Conservation (phyloP, 92 coral and sea anemone genomes). For the Hydrozoanthus gracilis region DNA sequence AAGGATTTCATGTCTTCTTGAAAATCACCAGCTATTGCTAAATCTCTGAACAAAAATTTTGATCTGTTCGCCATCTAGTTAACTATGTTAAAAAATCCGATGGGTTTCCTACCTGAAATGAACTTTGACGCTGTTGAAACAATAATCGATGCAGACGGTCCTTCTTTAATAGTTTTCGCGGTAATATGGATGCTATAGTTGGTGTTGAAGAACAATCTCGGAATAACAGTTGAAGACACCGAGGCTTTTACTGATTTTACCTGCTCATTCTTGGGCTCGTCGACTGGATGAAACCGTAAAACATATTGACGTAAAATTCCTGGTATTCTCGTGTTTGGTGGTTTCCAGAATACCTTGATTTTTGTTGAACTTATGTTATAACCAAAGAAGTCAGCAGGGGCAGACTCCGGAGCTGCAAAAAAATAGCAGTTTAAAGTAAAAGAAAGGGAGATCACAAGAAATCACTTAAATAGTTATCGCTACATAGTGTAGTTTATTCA, state of each 20-base stretch:
- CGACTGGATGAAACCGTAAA: slow-evolving; percentile 7
- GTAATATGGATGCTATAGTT: background rate
- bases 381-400: slow-evolving; percentile 14
- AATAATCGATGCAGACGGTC: slow-evolving; percentile 1
- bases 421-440: background rate
- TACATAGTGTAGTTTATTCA: background rate
- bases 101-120: background rate
- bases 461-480: background rate
- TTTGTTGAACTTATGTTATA: slow-evolving; percentile 2
- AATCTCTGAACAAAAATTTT: background rate
- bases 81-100: background rate
- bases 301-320: slow-evolving; percentile 21
- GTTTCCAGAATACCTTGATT: slow-evolving; percentile 17
- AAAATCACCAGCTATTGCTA: background rate
- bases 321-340: slow-evolving; percentile 39
- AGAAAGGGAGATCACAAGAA: background rate
- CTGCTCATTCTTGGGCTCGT: background rate
- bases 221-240: background rate
- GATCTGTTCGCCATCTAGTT: too few species aligned
- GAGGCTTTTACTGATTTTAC: background rate
- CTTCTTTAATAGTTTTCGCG: slow-evolving; percentile 28
- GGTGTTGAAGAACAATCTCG: background rate
- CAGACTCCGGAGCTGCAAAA: slow-evolving; percentile 25
- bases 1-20: too few species aligned
- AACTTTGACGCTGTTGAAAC: slow-evolving; percentile 8